A percentile compares a stretch with the other conserved stretches of the same genome.
Evolutionary conservation across 2,113 vertebrate species (phyloP).

Genomic region (Hemiprocne comata): DNA sequence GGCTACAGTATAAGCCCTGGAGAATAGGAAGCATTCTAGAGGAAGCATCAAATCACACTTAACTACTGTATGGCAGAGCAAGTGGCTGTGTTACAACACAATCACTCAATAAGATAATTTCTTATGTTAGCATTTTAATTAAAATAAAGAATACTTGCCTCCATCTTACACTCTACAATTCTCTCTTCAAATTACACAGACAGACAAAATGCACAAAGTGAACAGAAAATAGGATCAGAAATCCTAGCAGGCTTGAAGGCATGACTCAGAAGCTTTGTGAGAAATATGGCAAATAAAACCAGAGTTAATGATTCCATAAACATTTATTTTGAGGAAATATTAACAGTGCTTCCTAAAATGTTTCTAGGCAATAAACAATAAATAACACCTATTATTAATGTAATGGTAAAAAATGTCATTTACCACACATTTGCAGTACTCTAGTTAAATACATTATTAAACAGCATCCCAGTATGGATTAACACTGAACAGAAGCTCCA

Average conservation of each 20-base stretch:
- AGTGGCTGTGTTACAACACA: conserved; percentile 62
- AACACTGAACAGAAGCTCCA: conserved; percentile 52
- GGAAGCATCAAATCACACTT: conserved; percentile 75
- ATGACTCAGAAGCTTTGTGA: conserved; percentile 44
- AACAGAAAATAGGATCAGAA: conserved; percentile 37
- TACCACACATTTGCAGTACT: conserved; percentile 24
- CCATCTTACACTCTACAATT: conserved; percentile 27
- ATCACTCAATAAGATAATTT: conserved; percentile 67
- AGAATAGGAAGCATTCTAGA: conserved; percentile 65
- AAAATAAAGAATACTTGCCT: conserved; percentile 69
- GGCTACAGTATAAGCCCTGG: conserved; percentile 65
- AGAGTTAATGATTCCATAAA: conserved; percentile 41
- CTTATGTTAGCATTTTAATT: conserved; percentile 74
- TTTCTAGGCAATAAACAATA: conserved; percentile 36
- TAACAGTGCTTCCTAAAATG: neutral
- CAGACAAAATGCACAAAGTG: conserved; percentile 37
- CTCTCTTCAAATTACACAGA: conserved; percentile 40
- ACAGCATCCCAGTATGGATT: conserved; percentile 33
- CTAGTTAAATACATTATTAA: conserved; percentile 53
- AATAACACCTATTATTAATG: conserved; percentile 54
- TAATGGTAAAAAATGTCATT: conserved; percentile 19
- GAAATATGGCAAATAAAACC: conserved; percentile 51
- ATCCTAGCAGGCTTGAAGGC: conserved; percentile 21
- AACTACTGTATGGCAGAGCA: conserved; percentile 67
- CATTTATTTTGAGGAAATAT: conserved; percentile 40